Evolutionary conservation across 2,888 invertebrate genomes (phyloP).

Genomic region (Teinopalpus imperialis): DNA sequence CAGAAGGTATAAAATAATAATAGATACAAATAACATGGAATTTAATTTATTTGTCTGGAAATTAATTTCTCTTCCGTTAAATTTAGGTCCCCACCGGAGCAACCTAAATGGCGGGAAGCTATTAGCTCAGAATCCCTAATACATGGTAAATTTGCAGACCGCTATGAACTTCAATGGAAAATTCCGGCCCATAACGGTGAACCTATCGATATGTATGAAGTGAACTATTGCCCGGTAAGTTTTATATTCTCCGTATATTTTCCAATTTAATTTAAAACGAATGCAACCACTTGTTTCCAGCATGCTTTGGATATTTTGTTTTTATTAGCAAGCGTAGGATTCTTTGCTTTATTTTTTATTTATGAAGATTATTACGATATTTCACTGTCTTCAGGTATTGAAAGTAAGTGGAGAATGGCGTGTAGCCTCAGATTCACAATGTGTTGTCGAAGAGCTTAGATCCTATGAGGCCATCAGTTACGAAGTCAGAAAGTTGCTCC

Average conservation of each 20-base stretch:
- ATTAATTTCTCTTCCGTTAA: conserved; percentile 6
- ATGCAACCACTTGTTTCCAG: too few relatives aligned
- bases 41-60: background rate
- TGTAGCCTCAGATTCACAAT: conserved; percentile 75
- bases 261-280: too few relatives aligned
- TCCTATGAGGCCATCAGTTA: conserved; percentile 84
- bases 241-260: too few relatives aligned
- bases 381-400: conserved; percentile 75
- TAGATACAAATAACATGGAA: background rate
- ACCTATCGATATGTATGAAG: conserved; percentile 90
- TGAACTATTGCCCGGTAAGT: conserved; percentile 90
- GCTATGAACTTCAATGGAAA: conserved; percentile 91
- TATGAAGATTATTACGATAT: too few relatives aligned
- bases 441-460: conserved; percentile 82
- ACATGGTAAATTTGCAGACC: conserved; percentile 85
- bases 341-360: too few relatives aligned
- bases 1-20: conserved; percentile 64
- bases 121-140: conserved; percentile 68
- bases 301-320: too few relatives aligned
- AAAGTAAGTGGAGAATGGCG: conserved; percentile 87
- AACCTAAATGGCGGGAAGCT: conserved; percentile 73
- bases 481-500: conserved; percentile 85
- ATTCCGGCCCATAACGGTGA: conserved; percentile 95
- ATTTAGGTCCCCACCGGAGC: conserved; percentile 86
- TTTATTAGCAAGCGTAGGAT: too few relatives aligned